These are phyloP conservation scores for Meloidogyne exigua DNA, from an alignment of 1,140 invertebrate species.

Conservation along the genomic window DNA sequence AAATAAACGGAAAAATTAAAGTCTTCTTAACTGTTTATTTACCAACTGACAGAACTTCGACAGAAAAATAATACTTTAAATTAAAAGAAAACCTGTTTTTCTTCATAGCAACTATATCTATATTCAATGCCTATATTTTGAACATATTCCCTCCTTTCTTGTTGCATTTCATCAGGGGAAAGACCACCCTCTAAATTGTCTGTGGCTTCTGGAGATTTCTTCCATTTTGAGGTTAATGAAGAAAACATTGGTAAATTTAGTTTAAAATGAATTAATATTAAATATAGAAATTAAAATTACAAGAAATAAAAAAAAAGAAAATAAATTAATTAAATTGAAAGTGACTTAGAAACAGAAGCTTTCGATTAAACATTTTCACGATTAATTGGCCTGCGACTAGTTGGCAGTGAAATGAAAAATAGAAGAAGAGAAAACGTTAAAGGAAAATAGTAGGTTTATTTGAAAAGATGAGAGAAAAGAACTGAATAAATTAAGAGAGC, in stretches of 20 bases:
- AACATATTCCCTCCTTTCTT: slow-evolving; percentile 56
- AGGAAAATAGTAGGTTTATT: too few species aligned
- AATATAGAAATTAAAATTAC: too few species aligned
- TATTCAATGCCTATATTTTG: slow-evolving; percentile 63
- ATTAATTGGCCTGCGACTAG: too few species aligned
- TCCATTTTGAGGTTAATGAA: background rate
- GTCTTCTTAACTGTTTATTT: too few species aligned
- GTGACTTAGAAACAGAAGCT: too few species aligned
- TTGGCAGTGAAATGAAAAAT: too few species aligned
- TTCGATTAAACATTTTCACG: too few species aligned
- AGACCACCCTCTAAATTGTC: slow-evolving; percentile 17
- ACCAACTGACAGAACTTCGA: too few species aligned
- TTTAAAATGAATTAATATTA: background rate
- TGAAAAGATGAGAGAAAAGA: background rate
- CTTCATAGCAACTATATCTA: slow-evolving; percentile 60
- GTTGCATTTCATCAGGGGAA: slow-evolving; percentile 31
- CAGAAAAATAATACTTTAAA: too few species aligned
- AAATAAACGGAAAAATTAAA: too few species aligned
- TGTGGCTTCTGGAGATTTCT: background rate
- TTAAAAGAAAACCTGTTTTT: slow-evolving; percentile 42
- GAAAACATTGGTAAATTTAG: background rate
- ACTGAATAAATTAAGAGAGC: background rate
- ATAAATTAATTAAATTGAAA: too few species aligned
- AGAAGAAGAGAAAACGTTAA: background rate
- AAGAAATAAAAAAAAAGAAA: too few species aligned